Conservation (phyloP, 2,797 vertebrate species). For the Mallotus villosus region DNA sequence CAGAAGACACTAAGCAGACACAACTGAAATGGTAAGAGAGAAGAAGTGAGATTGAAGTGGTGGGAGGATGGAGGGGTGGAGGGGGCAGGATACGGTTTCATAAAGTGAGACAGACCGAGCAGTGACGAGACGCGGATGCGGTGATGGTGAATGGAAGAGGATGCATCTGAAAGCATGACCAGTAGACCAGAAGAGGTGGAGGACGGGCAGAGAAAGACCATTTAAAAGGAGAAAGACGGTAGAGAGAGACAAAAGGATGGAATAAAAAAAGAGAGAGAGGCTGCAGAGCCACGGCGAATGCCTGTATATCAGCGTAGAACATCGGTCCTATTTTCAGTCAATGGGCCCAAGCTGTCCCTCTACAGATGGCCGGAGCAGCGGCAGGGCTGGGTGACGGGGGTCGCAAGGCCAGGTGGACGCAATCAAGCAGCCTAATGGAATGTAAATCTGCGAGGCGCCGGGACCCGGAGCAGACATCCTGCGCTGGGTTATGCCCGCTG, state of each 20-base stretch:
- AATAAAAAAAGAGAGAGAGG: not conserved
- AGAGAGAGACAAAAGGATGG: not conserved
- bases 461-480: constrained; percentile 47
- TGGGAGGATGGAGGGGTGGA: not conserved
- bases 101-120: not conserved
- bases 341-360: constrained; percentile 45
- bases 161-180: too few species aligned
- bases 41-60: not conserved
- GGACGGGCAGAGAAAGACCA: not conserved
- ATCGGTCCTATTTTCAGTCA: constrained; percentile 53
- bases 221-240: not conserved
- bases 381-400: constrained; percentile 50
- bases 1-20: constrained; percentile 42
- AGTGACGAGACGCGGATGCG: not conserved
- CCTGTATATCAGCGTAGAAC: constrained; percentile 44
- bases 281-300: constrained; percentile 15
- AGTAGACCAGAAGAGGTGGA: not conserved
- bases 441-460: constrained; percentile 61
- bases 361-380: constrained; percentile 57
- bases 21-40: constrained; percentile 12
- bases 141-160: not conserved
- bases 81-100: not conserved
- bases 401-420: constrained; percentile 65
- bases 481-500: constrained; percentile 49
- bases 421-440: constrained; percentile 69